A percentile compares a stretch with the other conserved stretches of the same genome.
Conservation (phyloP, 2,888 invertebrate species). For the Smittia aterrima region DNA sequence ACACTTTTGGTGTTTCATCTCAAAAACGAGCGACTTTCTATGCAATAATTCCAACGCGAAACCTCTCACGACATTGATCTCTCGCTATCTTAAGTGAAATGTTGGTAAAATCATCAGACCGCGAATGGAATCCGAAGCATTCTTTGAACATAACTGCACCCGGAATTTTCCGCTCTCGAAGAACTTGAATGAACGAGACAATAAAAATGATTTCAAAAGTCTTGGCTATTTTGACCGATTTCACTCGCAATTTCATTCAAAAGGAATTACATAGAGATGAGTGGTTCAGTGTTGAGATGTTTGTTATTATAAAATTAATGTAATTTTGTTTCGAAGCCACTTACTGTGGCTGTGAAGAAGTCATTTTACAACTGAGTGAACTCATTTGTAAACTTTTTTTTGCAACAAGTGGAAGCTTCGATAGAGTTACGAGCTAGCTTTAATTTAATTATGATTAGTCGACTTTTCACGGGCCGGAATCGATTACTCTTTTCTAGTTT, state of each 20-base stretch:
- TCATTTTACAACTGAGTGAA: slow-evolving; percentile 2
- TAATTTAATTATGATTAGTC: neutral
- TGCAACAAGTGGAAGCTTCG: neutral
- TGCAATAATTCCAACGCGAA: too few relatives aligned
- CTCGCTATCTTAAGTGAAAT: too few relatives aligned
- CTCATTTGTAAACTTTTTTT: neutral
- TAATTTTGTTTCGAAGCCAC: neutral
- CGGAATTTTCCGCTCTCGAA: too few relatives aligned
- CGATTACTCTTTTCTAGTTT: neutral
- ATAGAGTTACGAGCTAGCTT: neutral
- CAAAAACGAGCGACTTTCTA: too few relatives aligned
- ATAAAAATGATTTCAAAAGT: neutral
- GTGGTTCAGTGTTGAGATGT: neutral
- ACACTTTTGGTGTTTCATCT: too few relatives aligned
- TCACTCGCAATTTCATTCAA: too few relatives aligned
- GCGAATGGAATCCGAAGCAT: neutral
- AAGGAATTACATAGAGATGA: too few relatives aligned
- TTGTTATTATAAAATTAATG: neutral
- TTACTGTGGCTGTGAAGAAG: neutral
- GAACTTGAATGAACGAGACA: too few relatives aligned
- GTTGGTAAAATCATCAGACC: neutral
- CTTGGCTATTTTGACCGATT: neutral
- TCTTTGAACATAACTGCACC: too few relatives aligned
- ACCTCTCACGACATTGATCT: too few relatives aligned
- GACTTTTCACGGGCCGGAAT: neutral